Percentiles rank a stretch among this genome's conserved stretches.
phyloP scores from a whole-genome alignment of 2,797 vertebrate genomes.

The Acanthurus leucopareius region DNA sequence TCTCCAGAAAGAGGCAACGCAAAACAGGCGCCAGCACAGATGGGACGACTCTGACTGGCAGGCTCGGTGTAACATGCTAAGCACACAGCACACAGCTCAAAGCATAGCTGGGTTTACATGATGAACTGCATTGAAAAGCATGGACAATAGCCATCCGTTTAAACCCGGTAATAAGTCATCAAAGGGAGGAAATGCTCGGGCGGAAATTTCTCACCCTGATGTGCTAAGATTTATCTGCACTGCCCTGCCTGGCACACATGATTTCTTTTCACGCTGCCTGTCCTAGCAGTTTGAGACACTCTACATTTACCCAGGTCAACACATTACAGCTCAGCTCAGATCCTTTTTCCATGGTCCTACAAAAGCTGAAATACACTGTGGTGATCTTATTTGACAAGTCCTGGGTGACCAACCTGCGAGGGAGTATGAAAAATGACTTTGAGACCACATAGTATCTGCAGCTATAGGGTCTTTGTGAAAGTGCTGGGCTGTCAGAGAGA shows the following conservation, averaged over 20 bases:
- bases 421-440: constrained; percentile 62
- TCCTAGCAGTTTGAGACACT: constrained; percentile 59
- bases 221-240: constrained; percentile 55
- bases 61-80: constrained; percentile 47
- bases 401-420: constrained; percentile 69
- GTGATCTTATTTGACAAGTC: constrained; percentile 76
- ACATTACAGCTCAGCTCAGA: constrained; percentile 61
- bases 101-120: neutral
- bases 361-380: constrained; percentile 53
- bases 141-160: constrained; percentile 10
- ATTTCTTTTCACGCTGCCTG: constrained; percentile 55
- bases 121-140: constrained; percentile 12
- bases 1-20: constrained; percentile 62
- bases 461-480: constrained; percentile 57
- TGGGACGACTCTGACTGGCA: constrained; percentile 46
- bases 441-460: constrained; percentile 48
- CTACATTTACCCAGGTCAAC: constrained; percentile 63
- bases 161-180: constrained; percentile 56
- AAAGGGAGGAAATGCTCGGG: constrained; percentile 46
- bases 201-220: constrained; percentile 43
- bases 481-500: constrained; percentile 51
- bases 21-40: constrained; percentile 65
- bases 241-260: constrained; percentile 42
- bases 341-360: constrained; percentile 58
- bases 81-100: constrained; percentile 21